Percentiles rank a stretch among this genome's conserved stretches.
Conservation (phyloP, 1,140 invertebrate genomes). For the Drosophila biarmipes region DNA sequence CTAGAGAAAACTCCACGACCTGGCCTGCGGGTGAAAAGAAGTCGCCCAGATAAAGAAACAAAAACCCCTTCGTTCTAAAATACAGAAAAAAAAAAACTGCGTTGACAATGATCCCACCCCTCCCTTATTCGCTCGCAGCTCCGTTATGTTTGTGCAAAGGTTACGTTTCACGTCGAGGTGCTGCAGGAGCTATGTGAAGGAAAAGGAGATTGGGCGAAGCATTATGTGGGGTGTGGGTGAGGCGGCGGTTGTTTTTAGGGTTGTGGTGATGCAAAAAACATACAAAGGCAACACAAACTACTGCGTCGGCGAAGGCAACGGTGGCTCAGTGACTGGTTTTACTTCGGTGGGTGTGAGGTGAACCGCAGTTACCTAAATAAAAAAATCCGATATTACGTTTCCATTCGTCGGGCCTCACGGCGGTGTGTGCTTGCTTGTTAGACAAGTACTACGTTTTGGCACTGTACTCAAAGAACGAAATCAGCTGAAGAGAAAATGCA, state of each 20-base stretch:
- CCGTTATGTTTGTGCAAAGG: constrained; percentile 71
- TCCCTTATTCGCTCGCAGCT: constrained; percentile 3
- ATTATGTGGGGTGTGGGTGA: constrained; percentile 7
- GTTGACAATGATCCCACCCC: constrained; percentile 17
- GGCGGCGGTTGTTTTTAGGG: constrained; percentile 14
- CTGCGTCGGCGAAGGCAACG: constrained; percentile 40
- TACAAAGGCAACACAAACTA: constrained; percentile 65
- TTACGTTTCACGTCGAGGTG: constrained; percentile 78
- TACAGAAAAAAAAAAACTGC: constrained; percentile 50
- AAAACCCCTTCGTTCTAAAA: constrained; percentile 77
- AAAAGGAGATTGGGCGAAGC: constrained; percentile 9
- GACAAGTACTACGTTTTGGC: constrained; percentile 72
- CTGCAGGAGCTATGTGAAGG: constrained; percentile 35
- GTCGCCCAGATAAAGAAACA: constrained; percentile 75
- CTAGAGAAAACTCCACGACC: constrained; percentile 31
- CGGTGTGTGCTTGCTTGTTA: constrained; percentile 58
- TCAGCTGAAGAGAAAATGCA: constrained; percentile 10
- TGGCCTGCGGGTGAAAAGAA: constrained; percentile 1
- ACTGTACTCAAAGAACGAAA: constrained; percentile 59
- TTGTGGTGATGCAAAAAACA: constrained; percentile 62
- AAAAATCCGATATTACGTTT: constrained; percentile 81
- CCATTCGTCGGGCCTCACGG: constrained; percentile 45
- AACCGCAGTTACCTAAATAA: constrained; percentile 78
- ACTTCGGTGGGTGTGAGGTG: constrained; percentile 23
- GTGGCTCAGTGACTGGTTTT: constrained; percentile 32